phyloP scores from a whole-genome alignment of 2,888 invertebrate genomes.

The Drosophila leonis region DNA sequence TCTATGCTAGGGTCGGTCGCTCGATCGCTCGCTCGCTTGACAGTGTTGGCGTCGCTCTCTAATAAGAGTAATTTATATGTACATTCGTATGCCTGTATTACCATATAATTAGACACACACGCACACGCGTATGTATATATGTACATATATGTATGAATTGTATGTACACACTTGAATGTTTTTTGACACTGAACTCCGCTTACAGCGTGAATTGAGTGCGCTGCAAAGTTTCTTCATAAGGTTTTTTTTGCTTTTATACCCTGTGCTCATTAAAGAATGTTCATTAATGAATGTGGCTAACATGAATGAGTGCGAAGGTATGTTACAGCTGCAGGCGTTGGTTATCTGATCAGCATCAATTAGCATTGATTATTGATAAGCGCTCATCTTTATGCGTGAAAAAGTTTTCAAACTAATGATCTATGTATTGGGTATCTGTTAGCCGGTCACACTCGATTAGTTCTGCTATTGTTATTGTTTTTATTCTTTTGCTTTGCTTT shows the following conservation, averaged over 20 bases:
- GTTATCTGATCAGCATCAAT: neutral
- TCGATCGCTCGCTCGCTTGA: slow-evolving; percentile 5
- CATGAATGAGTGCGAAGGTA: neutral
- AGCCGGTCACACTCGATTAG: neutral
- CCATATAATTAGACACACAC: slow-evolving; percentile 75
- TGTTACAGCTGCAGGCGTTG: neutral
- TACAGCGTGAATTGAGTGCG: slow-evolving; percentile 44
- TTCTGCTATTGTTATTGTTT: slow-evolving; percentile 4
- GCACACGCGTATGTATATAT: slow-evolving; percentile 8
- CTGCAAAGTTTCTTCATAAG: neutral
- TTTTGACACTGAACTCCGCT: slow-evolving; percentile 69
- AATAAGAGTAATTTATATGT: slow-evolving; percentile 81
- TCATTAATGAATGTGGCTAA: neutral
- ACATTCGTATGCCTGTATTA: slow-evolving; percentile 75
- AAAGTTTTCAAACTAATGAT: neutral
- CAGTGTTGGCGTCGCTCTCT: slow-evolving; percentile 52
- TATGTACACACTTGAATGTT: slow-evolving; percentile 63
- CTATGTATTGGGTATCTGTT: neutral
- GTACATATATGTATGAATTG: neutral
- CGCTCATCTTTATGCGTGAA: neutral
- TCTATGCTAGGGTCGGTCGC: slow-evolving; percentile 58
- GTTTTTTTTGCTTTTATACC: neutral
- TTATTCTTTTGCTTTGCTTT: neutral
- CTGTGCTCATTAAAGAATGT: slow-evolving; percentile 1
- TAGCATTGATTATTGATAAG: neutral